A percentile compares a stretch with the other conserved stretches of the same genome.
Evolutionary conservation across 2,797 vertebrate species (phyloP).

Genomic region (Threskiornis aethiopicus): DNA sequence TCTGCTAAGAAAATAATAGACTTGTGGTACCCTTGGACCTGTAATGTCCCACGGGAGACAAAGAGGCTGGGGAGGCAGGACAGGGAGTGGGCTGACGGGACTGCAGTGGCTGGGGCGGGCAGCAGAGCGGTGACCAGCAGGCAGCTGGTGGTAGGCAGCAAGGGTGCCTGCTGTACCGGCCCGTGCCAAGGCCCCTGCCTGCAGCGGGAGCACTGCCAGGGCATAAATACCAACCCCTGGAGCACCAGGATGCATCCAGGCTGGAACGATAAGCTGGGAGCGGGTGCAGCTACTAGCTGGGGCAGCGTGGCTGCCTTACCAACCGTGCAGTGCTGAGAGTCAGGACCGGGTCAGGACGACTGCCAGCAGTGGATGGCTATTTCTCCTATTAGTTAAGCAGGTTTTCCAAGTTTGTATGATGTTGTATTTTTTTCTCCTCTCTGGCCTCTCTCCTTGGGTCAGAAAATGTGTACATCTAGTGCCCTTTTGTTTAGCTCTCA

Average conservation of each 20-base stretch:
- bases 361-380: not conserved
- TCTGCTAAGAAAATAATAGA: not conserved
- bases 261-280: not conserved
- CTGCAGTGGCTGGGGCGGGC: not conserved
- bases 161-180: not conserved
- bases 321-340: not conserved
- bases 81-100: not conserved
- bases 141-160: not conserved
- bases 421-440: not conserved
- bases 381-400: not conserved
- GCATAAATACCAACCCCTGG: not conserved
- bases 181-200: not conserved
- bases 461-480: constrained; percentile 55
- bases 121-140: not conserved
- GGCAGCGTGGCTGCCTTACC: not conserved
- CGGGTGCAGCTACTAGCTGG: not conserved
- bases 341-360: not conserved
- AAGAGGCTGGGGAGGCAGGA: not conserved
- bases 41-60: not conserved
- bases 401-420: constrained; percentile 43
- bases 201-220: not conserved
- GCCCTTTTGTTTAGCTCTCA: constrained; percentile 53
- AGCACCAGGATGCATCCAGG: not conserved
- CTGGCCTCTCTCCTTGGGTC: not conserved
- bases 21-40: not conserved